Evolutionary conservation across 2,113 vertebrate species (phyloP).

Genomic region (Glaucomys volans): DNA sequence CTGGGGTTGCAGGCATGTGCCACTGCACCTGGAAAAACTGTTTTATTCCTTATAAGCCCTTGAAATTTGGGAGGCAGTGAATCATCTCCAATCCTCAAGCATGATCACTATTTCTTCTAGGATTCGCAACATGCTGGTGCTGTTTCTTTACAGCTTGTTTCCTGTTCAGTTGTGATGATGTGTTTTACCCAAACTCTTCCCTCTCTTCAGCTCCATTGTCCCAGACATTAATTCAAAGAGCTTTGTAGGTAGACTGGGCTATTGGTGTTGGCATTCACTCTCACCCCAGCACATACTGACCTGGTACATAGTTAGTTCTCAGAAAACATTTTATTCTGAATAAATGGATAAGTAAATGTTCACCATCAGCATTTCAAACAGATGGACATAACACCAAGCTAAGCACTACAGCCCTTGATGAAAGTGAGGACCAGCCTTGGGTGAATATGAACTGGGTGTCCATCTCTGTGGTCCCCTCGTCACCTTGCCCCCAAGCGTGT

Average conservation of each 20-base stretch:
- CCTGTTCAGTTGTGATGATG: neutral
- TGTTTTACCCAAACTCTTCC: neutral
- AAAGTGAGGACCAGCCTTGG: neutral
- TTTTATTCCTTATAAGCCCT: neutral
- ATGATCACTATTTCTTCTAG: too few species aligned
- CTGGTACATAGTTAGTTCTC: neutral
- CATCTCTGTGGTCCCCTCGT: fast-evolving
- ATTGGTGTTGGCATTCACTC: too few species aligned
- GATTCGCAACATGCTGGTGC: neutral
- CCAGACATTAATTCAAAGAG: too few species aligned
- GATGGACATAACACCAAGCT: neutral
- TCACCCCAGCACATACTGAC: fast-evolving
- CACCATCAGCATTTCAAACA: neutral
- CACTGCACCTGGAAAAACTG: neutral
- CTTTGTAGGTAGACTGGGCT: neutral
- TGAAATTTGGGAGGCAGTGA: neutral
- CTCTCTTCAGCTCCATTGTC: neutral
- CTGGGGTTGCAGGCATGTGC: neutral
- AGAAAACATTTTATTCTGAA: neutral
- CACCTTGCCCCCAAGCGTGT: neutral
- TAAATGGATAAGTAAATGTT: neutral
- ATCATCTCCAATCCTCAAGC: fast-evolving
- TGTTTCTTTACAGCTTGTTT: fast-evolving
- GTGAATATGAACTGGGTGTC: too few species aligned
- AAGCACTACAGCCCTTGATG: neutral